phyloP scores from a whole-genome alignment of 2,888 invertebrate genomes.

The Blera fallax region DNA sequence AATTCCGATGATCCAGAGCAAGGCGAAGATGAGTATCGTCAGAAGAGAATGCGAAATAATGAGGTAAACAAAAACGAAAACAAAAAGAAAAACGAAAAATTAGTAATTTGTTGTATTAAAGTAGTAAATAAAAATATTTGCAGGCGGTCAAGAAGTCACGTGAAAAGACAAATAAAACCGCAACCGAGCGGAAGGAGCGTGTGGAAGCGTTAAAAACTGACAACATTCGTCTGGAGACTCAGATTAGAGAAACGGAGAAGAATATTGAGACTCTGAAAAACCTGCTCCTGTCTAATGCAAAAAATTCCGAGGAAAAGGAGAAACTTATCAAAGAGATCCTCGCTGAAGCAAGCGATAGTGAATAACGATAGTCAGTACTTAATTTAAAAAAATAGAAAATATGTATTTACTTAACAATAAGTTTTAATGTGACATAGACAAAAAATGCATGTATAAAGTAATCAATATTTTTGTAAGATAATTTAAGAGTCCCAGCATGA shows the following conservation, averaged over 20 bases:
- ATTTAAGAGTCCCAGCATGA: background rate
- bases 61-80: conserved; percentile 76
- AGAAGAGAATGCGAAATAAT: conserved; percentile 80
- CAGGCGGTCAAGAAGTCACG: conserved; percentile 81
- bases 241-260: conserved; percentile 76
- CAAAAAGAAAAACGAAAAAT: conserved; percentile 41
- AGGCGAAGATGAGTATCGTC: conserved; percentile 77
- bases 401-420: background rate
- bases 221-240: conserved; percentile 76
- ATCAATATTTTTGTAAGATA: background rate
- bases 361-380: conserved; percentile 26
- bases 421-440: background rate
- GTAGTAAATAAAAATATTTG: conserved; percentile 42
- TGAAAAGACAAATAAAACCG: conserved; percentile 79
- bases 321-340: conserved; percentile 77
- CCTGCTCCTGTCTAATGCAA: conserved; percentile 76
- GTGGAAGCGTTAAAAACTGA: conserved; percentile 77
- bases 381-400: too few species aligned
- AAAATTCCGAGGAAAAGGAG: conserved; percentile 75
- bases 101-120: background rate
- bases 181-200: conserved; percentile 78
- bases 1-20: conserved; percentile 76
- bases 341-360: conserved; percentile 75
- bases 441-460: background rate
- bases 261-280: conserved; percentile 76